These are phyloP conservation scores for Seladonia tumulorum DNA, from an alignment of 2,888 invertebrate species.

Conservation along the genomic window DNA sequence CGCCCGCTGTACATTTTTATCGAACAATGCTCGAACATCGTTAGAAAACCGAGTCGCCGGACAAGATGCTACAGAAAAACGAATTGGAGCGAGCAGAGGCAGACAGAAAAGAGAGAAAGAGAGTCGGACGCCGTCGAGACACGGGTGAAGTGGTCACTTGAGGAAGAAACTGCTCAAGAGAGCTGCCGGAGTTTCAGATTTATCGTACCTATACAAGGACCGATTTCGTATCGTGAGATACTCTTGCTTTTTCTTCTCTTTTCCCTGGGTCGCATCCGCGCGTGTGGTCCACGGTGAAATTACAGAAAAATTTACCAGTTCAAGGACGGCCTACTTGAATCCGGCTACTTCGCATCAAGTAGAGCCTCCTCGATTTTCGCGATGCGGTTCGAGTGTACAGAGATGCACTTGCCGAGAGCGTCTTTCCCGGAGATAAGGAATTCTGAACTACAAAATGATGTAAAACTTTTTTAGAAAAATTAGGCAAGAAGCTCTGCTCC, in stretches of 20 bases:
- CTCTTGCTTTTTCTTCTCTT: slow-evolving; percentile 36
- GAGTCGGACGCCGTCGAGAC: slow-evolving; percentile 68
- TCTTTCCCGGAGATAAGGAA: too few relatives aligned
- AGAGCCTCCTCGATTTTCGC: neutral
- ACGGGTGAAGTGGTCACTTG: slow-evolving; percentile 79
- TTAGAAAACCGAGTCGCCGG: neutral
- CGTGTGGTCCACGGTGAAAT: slow-evolving; percentile 65
- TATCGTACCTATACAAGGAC: slow-evolving; percentile 72
- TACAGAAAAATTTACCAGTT: slow-evolving; percentile 11
- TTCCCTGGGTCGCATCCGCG: slow-evolving; percentile 29
- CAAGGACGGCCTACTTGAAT: slow-evolving; percentile 9
- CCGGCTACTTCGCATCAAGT: neutral
- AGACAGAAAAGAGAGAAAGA: slow-evolving; percentile 50
- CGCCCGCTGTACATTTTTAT: neutral
- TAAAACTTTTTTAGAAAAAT: too few relatives aligned
- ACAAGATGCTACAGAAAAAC: slow-evolving; percentile 70
- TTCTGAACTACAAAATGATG: too few relatives aligned
- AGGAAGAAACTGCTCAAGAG: slow-evolving; percentile 74
- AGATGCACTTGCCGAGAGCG: neutral
- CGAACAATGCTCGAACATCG: neutral
- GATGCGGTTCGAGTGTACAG: neutral
- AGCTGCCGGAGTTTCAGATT: slow-evolving; percentile 72
- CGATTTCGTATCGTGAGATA: slow-evolving; percentile 66
- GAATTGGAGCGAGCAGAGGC: slow-evolving; percentile 24
- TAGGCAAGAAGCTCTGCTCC: too few relatives aligned